phyloP scores from a whole-genome alignment of 2,113 vertebrate species.

The Rhizomys pruinosus region DNA sequence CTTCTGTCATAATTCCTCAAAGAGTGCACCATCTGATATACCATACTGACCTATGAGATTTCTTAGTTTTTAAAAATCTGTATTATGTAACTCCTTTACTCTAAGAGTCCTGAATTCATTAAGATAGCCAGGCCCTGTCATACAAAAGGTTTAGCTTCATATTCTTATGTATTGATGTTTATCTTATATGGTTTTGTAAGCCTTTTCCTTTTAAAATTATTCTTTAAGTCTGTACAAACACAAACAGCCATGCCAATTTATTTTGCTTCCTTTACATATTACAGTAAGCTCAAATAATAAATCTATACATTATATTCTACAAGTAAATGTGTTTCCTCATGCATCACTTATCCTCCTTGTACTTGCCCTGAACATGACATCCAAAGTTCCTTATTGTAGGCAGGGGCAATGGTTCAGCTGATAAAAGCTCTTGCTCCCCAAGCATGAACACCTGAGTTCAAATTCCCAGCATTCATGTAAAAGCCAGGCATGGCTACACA shows the following conservation, averaged over 20 bases:
- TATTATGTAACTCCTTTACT: too few species aligned
- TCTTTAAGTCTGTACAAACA: constrained; percentile 25
- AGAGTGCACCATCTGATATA: background rate
- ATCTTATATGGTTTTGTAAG: background rate
- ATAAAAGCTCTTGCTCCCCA: too few species aligned
- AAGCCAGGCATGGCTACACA: too few species aligned
- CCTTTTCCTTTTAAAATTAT: constrained; percentile 6
- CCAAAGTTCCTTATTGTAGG: background rate
- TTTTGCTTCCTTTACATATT: constrained; percentile 12
- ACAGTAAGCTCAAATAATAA: background rate
- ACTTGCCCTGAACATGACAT: background rate
- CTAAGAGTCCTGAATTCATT: too few species aligned
- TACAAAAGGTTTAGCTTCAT: background rate
- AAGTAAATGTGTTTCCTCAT: constrained; percentile 9
- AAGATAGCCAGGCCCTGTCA: too few species aligned
- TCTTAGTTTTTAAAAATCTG: background rate
- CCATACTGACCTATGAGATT: background rate
- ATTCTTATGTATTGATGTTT: background rate
- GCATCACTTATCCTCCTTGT: background rate
- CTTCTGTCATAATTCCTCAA: background rate
- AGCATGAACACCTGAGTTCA: too few species aligned
- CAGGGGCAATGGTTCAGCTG: too few species aligned
- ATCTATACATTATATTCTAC: background rate
- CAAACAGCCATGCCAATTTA: background rate
- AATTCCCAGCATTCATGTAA: too few species aligned